Evolutionary conservation across 30 jellyfish, hydroid and myxozoan species (phyloP), one percentile per base, ranked within the genome.

Genomic region (Cassiopea andromeda): DNA sequence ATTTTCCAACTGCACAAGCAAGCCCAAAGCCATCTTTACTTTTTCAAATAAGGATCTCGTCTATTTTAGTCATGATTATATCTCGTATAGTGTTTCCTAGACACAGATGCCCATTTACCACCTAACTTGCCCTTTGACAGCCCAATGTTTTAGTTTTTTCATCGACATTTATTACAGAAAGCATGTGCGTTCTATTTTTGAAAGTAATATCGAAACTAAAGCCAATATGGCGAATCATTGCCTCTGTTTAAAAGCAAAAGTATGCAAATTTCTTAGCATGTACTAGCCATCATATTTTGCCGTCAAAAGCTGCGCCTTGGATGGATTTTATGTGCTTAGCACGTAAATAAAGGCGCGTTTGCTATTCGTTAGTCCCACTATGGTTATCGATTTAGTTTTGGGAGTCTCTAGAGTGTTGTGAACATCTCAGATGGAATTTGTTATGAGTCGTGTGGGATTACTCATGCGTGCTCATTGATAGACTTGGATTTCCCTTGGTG

Each of bases 401-500:
- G 2, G 7, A 4, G n/a, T 70, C 79, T 43, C 79, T 3, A 3
- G 79, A 70, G 79, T 43, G 54, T 54, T 43, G 54, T 43, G 54
- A 54, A 4, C 54, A 70, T 70, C 79, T 70, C 17, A n/a, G 7
- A 77, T 77, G 50, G 48, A 75, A 1, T 48, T 46, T 2, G 49
- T 61, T 82, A 45, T 66, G 54, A 60, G 69, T n/a, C 82, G 73
- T 54, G 27, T 8, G 47, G 88, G 69, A 61, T 86, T 71, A 81
- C 90, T 60, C 72, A 16, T 66, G 50, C 69, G 46, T 45, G 73
- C 13, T 86, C 88, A 87, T 87, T 78, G 81, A 87, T 66, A 77
- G 87, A 54, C 87, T 75, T 85, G 50, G 57, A 74, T 85, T 83
- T 85, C 93, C 87, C 90, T 12, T 76, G 87, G 94, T 87, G 94